A percentile compares a stretch with the other conserved stretches of the same genome.
phyloP scores from a whole-genome alignment of 2,797 vertebrate genomes.

The Ambastaia sidthimunki region DNA sequence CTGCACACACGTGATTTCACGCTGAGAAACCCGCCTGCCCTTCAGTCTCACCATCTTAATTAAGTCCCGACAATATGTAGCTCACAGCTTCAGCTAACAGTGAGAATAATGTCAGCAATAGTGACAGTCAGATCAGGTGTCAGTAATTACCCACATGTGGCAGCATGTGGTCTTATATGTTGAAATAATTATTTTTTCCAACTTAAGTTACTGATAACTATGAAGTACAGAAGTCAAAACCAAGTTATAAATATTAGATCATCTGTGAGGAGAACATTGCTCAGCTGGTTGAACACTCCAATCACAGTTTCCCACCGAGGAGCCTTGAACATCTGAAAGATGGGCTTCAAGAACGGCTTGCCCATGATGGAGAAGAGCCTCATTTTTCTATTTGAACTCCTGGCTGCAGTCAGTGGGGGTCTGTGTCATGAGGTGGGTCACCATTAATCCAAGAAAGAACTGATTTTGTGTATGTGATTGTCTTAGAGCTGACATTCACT shows the following conservation, averaged over 20 bases:
- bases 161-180: background rate
- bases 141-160: background rate
- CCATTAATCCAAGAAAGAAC: background rate
- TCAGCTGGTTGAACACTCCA: conserved; percentile 27
- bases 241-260: conserved; percentile 44
- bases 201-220: background rate
- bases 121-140: conserved; percentile 41
- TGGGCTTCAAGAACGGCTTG: conserved; percentile 50
- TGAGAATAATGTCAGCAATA: conserved; percentile 17
- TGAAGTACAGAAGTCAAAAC: conserved; percentile 50
- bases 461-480: no score
- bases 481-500: background rate
- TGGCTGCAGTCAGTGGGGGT: conserved; percentile 67
- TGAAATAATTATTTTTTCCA: background rate
- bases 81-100: conserved; percentile 21
- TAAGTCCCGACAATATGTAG: conserved; percentile 50
- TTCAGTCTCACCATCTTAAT: conserved; percentile 39
- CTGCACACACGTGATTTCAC: conserved; percentile 37
- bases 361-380: conserved; percentile 73
- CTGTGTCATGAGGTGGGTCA: conserved; percentile 72
- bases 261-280: background rate
- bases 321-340: conserved; percentile 38
- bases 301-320: conserved; percentile 49
- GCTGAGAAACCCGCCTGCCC: conserved; percentile 37
- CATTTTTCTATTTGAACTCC: conserved; percentile 74